Conservation (phyloP, 1,140 invertebrate genomes). For the Agrypnia vestita region DNA sequence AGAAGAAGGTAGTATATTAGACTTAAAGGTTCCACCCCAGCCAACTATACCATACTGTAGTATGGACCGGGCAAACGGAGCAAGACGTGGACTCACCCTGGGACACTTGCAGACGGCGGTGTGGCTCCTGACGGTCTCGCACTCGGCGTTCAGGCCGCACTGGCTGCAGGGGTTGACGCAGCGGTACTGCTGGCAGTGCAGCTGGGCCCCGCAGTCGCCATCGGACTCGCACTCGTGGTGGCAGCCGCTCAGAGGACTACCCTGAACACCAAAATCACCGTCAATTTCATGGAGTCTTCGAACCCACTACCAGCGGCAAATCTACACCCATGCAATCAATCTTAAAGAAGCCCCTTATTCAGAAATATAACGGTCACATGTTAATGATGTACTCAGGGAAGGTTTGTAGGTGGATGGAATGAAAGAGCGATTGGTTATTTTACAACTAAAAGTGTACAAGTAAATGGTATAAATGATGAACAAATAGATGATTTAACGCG, state of each 20-base stretch:
- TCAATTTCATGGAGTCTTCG: too few relatives aligned
- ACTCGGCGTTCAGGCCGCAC: conserved; percentile 86
- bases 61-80: too few relatives aligned
- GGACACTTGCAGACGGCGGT: conserved; percentile 87
- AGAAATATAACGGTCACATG: too few relatives aligned
- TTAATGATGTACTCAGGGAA: neutral
- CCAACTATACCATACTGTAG: too few relatives aligned
- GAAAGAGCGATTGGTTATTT: neutral
- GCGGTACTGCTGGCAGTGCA: conserved; percentile 83
- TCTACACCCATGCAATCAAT: too few relatives aligned
- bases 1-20: too few relatives aligned
- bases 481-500: too few relatives aligned
- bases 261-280: conserved; percentile 65
- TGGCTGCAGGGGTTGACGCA: conserved; percentile 86
- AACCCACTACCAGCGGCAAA: too few relatives aligned
- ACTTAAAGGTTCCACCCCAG: too few relatives aligned
- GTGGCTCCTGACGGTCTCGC: conserved; percentile 83
- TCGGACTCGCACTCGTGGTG: conserved; percentile 86
- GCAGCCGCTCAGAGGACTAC: conserved; percentile 83
- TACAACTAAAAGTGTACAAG: too few relatives aligned
- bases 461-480: too few relatives aligned
- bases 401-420: neutral
- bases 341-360: too few relatives aligned
- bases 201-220: conserved; percentile 79
- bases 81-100: conserved; percentile 71